phyloP scores from a whole-genome alignment of 53 echinoderm and acorn worm species.

The Crossaster papposus region DNA sequence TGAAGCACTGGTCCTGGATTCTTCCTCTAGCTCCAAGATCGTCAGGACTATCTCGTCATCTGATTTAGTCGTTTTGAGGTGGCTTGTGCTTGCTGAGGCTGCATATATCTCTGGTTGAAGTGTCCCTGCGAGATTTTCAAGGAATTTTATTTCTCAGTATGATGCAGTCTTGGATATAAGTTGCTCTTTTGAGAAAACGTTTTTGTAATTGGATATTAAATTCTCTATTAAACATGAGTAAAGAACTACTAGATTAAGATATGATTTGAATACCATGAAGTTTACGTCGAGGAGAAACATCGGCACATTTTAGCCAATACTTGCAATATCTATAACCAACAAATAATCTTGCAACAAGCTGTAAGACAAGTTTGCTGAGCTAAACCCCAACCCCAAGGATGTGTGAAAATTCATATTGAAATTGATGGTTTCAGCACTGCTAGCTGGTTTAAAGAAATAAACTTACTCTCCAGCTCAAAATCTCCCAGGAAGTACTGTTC shows the following conservation, averaged over 20 bases:
- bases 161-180: neutral
- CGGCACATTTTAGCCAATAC: no score
- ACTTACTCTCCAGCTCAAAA: conserved; percentile 17
- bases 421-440: no score
- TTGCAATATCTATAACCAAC: no score
- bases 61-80: conserved; percentile 16
- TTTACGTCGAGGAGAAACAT: no score
- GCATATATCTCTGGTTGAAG: conserved; percentile 6
- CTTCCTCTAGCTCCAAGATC: conserved; percentile 46
- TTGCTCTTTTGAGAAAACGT: neutral
- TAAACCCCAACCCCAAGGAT: no score
- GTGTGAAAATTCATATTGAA: no score
- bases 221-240: neutral
- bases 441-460: neutral
- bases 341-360: no score
- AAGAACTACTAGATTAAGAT: no score
- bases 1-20: conserved; percentile 5
- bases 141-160: neutral
- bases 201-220: neutral
- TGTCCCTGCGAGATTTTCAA: conserved; percentile 7
- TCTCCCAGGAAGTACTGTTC: conserved; percentile 25
- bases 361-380: neutral
- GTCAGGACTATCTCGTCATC: conserved; percentile 62
- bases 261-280: no score
- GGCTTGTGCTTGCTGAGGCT: neutral